Base-by-base conservation (phyloP, 2,113 vertebrate genomes). In the Seriola dumerili region DNA sequence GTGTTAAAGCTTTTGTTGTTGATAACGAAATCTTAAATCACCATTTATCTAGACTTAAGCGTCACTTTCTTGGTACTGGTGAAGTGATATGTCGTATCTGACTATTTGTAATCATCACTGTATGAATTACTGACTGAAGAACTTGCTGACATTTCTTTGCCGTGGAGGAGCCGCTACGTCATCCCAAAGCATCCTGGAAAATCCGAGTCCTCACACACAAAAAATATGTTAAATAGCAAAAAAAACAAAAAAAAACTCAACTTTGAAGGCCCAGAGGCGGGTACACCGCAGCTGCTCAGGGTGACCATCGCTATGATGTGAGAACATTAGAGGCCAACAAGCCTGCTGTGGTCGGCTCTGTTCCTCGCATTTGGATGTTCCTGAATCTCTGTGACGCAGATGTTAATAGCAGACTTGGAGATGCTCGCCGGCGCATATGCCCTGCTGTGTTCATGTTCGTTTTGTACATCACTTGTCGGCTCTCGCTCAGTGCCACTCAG, bases 401-500 rank as follows among this genome's bases (percentile, higher is more conserved):
- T 94, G 85, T 57, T 74, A 87, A 89, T 83, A 81, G 76, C 92
- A 92, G 89, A 91, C 78, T 57, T 55, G 17, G 67, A 78, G 81
- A 77, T 76, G 58, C 81, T 84, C 9, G 54, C 61, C 7, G 48
- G 57, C 25, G 72, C 32, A 52, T 38, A 4, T 55, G 73, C 76
- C 90, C 78, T n/a, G 63, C 83, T 86, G 82, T 44, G 87, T 64
- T 78, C 6, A 7, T 36, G n/a, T 50, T 63, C 42, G 12, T 69
- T 87, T 84, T 78, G 40, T 52, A 19, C 72, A 67, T 76, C 81
- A 67, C 74, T 74, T 34, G 66, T 46, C 64, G 7, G 65, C 79
- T 86, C 79, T 86, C 11, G 29, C 38, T 83, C 83, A 16, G 17
- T 84, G 86, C 67, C 81, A 73, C 75, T 88, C 77, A 32, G 75